phyloP scores from a whole-genome alignment of 1,140 invertebrate genomes.

The Zelostemma sp. region DNA sequence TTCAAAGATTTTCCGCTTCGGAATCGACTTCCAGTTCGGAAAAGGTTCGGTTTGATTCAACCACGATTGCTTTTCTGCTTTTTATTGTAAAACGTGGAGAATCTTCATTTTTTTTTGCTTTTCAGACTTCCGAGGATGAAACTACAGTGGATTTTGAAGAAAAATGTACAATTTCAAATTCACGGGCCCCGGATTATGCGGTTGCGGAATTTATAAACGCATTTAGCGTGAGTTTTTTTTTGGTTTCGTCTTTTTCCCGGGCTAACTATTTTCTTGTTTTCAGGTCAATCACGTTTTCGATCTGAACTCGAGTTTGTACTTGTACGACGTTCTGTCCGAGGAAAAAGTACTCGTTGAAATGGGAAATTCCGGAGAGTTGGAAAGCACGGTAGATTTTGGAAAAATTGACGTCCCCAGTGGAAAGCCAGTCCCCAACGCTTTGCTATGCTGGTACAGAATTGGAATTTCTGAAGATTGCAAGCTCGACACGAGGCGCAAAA shows the following conservation, averaged over 20 bases:
- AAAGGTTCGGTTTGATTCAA: constrained; percentile 24
- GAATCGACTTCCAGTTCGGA: constrained; percentile 18
- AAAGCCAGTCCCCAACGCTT: constrained; percentile 52
- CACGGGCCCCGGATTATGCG: constrained; percentile 55
- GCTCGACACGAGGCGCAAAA: constrained; percentile 44
- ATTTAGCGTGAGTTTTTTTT: constrained; percentile 62
- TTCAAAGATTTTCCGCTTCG: constrained; percentile 26
- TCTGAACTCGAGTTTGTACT: constrained; percentile 55
- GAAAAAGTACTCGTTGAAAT: constrained; percentile 47
- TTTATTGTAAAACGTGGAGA: not conserved
- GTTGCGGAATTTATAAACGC: constrained; percentile 69
- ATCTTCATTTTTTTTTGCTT: constrained; percentile 21
- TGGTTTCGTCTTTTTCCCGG: not conserved
- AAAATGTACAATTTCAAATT: constrained; percentile 44
- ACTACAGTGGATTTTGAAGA: constrained; percentile 5
- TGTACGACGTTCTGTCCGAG: constrained; percentile 43
- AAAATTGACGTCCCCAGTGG: constrained; percentile 29
- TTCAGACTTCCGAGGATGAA: constrained; percentile 51
- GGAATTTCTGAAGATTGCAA: constrained; percentile 34
- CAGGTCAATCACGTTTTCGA: constrained; percentile 59
- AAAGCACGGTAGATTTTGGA: constrained; percentile 48
- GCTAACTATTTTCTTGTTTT: constrained; percentile 27
- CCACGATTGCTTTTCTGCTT: constrained; percentile 1
- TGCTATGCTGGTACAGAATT: constrained; percentile 60
- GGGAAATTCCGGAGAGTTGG: constrained; percentile 38